phyloP scores from a whole-genome alignment of 2,797 vertebrate genomes.

The Enteromius anoplus region DNA sequence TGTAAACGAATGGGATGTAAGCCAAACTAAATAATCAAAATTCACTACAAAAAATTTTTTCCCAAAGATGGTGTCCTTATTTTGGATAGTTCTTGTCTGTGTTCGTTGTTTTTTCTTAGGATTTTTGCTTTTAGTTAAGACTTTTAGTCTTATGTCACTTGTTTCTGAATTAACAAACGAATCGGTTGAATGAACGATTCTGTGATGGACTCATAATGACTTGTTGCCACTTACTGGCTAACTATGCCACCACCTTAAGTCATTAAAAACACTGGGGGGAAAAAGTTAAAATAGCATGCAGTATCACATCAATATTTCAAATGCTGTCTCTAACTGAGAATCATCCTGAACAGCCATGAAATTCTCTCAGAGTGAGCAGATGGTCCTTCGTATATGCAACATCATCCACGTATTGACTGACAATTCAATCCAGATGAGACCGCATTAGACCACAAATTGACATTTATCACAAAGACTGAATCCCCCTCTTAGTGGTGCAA shows the following conservation, averaged over 20 bases:
- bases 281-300: not conserved
- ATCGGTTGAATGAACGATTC: not conserved
- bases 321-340: not conserved
- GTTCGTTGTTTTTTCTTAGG: not conserved
- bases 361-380: conserved; percentile 44
- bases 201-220: not conserved
- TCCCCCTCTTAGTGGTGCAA: conserved; percentile 30
- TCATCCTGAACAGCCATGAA: conserved; percentile 18
- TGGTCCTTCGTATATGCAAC: conserved; percentile 52
- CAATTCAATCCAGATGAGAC: conserved; percentile 50
- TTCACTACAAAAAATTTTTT: not conserved
- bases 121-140: not conserved
- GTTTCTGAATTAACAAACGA: not conserved
- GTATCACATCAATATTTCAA: conserved; percentile 26
- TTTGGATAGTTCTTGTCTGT: not conserved
- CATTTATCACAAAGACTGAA: conserved; percentile 38
- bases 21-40: not conserved
- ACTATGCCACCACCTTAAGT: not conserved
- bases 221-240: not conserved
- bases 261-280: not conserved
- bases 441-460: conserved; percentile 41
- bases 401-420: conserved; percentile 51
- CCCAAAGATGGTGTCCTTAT: not conserved
- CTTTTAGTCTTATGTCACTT: not conserved
- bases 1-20: not conserved